Evolutionary conservation across 2,797 vertebrate genomes (phyloP), one percentile per base, ranked within the genome.

Genomic region (Silurus lanzhouensis): DNA sequence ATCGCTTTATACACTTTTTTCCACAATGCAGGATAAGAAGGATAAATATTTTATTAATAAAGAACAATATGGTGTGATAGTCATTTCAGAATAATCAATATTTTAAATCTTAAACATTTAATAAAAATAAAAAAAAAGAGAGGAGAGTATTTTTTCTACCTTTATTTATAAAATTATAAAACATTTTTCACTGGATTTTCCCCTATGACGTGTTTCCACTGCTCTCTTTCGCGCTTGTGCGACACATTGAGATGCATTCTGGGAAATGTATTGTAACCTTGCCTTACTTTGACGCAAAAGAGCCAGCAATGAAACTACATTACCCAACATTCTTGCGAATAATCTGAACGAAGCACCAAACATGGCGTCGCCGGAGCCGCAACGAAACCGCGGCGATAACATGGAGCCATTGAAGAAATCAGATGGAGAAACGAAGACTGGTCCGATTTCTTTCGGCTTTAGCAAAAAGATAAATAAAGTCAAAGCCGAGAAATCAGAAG

Each of bases 361-460:
- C 76, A 96, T 96, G 95, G 95, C 94, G 92, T 94, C 93, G 85
- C 79, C 82, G 81, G 83, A 89, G 74, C 31, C 60, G 63, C 82
- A 81, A 2, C 71, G 76, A 22, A 83, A 79, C 57, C 58, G 83
- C 79, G 86, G 84, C 4, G 88, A 88, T 27, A 87, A 88, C 31
- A 14, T 83, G 0, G 71, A 63, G n/a, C 46, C 48, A 15, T 5
- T 48, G 0, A 72, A 84, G 58, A 55, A 83, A 25, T 90, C 90
- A 1, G 87, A 88, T 20, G 90, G 61, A 15, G 92, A 92, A 67
- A 93, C 27, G 68, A 96, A 95, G 91, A 1, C 88, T 0, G 22
- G 75, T 0, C 85, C 91, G 0, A 91, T 96, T 61, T 96, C 95
- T 2, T 96, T 96, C 89, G 93, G 94, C 64, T 96, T 96, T 58